phyloP scores from a whole-genome alignment of 2,888 invertebrate genomes.

The Vanessa cardui region DNA sequence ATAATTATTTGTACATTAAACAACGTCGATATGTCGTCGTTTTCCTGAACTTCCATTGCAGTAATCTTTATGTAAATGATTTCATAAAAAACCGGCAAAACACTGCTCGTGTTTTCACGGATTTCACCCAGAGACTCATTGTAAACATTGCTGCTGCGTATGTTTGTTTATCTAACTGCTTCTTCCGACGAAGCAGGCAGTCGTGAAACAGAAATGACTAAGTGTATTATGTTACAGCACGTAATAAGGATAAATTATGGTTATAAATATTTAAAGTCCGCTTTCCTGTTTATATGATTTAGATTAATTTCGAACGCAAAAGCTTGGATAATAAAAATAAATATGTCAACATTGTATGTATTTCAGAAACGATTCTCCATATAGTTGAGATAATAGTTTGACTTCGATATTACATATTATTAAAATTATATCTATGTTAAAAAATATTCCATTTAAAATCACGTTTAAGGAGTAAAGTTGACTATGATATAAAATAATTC shows the following conservation, averaged over 20 bases:
- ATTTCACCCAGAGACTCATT: conserved; percentile 11
- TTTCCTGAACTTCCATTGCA: too few relatives aligned
- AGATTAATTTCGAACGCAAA: not conserved
- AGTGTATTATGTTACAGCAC: conserved; percentile 14
- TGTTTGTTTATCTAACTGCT: conserved; percentile 25
- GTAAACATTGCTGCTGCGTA: conserved; percentile 8
- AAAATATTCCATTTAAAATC: not conserved
- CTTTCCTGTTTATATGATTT: conserved; percentile 10
- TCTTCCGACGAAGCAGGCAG: conserved; percentile 12
- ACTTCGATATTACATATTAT: not conserved
- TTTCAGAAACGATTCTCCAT: not conserved
- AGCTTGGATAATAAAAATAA: conserved; percentile 4
- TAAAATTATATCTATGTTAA: not conserved
- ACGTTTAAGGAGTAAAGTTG: not conserved
- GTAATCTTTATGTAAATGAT: too few relatives aligned
- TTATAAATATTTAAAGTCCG: conserved; percentile 9
- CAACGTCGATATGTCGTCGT: too few relatives aligned
- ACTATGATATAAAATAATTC: not conserved
- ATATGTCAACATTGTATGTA: not conserved
- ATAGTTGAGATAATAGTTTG: not conserved
- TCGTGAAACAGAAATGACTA: conserved; percentile 6
- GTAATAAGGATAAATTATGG: conserved; percentile 18
- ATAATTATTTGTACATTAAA: too few relatives aligned
- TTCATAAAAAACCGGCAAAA: not conserved
- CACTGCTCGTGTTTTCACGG: not conserved